phyloP scores from a whole-genome alignment of 2,888 invertebrate species.

The Hypsopygia costalis region DNA sequence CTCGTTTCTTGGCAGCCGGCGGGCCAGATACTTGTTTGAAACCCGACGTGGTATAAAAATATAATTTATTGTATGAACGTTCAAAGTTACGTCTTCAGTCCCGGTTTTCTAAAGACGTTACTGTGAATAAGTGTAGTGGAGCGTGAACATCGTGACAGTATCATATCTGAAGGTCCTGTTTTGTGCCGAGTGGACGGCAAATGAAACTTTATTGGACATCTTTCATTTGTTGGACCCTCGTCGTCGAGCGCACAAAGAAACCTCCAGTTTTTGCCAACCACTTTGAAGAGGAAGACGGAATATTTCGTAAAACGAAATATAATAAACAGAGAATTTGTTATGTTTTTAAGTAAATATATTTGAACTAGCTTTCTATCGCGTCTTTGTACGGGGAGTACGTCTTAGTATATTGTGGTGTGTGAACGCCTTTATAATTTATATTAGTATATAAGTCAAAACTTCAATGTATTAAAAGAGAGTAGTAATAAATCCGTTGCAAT shows the following conservation, averaged over 20 bases:
- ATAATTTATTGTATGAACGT: too few relatives aligned
- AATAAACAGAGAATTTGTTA: slow-evolving; percentile 2
- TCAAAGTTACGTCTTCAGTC: slow-evolving; percentile 19
- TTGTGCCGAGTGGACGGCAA: slow-evolving; percentile 53
- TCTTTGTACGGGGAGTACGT: too few relatives aligned
- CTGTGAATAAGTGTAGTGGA: slow-evolving; percentile 62
- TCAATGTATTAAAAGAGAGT: too few relatives aligned
- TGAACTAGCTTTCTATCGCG: too few relatives aligned
- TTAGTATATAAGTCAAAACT: too few relatives aligned
- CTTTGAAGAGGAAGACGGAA: background rate
- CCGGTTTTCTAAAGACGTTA: slow-evolving; percentile 48
- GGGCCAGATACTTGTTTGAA: too few relatives aligned
- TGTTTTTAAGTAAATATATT: too few relatives aligned
- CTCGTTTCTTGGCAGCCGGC: too few relatives aligned
- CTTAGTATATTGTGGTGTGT: too few relatives aligned
- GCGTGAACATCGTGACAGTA: slow-evolving; percentile 62
- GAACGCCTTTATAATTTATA: too few relatives aligned
- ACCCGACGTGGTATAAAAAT: too few relatives aligned
- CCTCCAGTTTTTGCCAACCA: slow-evolving; percentile 1
- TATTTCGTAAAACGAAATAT: slow-evolving; percentile 3
- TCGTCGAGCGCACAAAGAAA: slow-evolving; percentile 8
- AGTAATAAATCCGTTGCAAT: too few relatives aligned
- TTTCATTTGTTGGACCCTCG: slow-evolving; percentile 47
- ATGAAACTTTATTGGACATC: slow-evolving; percentile 75
- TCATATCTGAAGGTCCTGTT: slow-evolving; percentile 50